These are phyloP conservation scores for Andrena dorsata DNA, from an alignment of 2,888 invertebrate genomes.

Conservation along the genomic window DNA sequence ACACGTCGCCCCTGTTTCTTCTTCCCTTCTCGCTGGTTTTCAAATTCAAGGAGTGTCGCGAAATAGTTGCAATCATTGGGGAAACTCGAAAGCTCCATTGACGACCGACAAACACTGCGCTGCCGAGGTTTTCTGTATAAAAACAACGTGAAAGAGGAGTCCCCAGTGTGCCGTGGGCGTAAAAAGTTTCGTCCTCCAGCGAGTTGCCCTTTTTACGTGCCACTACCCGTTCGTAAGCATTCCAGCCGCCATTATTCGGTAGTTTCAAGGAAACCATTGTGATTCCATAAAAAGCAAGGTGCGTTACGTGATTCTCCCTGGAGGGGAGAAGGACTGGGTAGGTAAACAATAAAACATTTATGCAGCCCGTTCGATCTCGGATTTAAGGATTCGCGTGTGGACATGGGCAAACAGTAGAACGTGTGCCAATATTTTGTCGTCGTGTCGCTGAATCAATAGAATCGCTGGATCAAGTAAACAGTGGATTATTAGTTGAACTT, in stretches of 20 bases:
- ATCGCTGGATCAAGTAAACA: slow-evolving; percentile 34
- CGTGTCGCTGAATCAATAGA: slow-evolving; percentile 29
- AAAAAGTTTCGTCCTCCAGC: slow-evolving; percentile 17
- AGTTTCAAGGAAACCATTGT: neutral
- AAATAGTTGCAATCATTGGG: slow-evolving; percentile 9
- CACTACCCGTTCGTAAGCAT: neutral
- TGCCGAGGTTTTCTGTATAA: neutral
- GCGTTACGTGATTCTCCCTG: neutral
- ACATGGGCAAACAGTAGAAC: slow-evolving; percentile 4
- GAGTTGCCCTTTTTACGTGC: slow-evolving; percentile 6
- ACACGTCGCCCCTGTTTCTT: neutral
- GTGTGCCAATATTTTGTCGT: slow-evolving; percentile 38
- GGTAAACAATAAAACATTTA: slow-evolving; percentile 25
- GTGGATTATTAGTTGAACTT: slow-evolving; percentile 50
- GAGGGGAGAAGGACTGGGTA: neutral
- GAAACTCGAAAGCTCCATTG: slow-evolving; percentile 10
- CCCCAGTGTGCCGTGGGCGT: neutral
- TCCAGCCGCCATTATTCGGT: neutral
- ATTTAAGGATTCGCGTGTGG: slow-evolving; percentile 17
- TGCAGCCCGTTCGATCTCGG: neutral
- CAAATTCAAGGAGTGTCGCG: slow-evolving; percentile 9
- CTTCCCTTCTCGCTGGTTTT: neutral
- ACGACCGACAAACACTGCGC: neutral
- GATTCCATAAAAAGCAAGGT: neutral
- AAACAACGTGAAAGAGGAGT: neutral